phyloP scores from a whole-genome alignment of 1,140 invertebrate genomes.

The Sarcophaga bullata region DNA sequence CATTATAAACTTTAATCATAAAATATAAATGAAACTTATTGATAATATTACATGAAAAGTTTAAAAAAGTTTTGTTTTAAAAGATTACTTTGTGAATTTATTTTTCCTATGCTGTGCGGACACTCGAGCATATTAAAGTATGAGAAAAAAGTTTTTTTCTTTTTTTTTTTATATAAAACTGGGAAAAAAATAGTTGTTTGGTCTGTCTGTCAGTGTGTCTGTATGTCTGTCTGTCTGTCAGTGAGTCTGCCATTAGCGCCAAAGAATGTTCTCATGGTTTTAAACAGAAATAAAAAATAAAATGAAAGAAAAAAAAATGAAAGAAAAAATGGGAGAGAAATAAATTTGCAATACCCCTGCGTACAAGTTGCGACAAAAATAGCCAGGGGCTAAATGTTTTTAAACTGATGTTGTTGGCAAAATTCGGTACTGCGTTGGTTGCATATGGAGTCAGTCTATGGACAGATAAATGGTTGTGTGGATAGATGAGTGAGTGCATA shows the following conservation, averaged over 20 bases:
- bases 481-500: slow-evolving; percentile 24
- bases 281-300: slow-evolving; percentile 51
- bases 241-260: slow-evolving; percentile 58
- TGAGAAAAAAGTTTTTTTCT: no score
- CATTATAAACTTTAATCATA: no score
- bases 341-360: slow-evolving; percentile 8
- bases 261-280: slow-evolving; percentile 65
- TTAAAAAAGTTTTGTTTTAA: no score
- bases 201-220: no score
- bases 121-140: no score
- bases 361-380: slow-evolving; percentile 64
- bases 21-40: no score
- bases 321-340: neutral
- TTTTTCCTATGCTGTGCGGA: no score
- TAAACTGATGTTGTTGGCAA: slow-evolving; percentile 13
- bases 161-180: no score
- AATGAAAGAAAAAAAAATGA: neutral
- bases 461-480: neutral
- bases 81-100: no score
- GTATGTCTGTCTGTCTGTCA: neutral
- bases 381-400: slow-evolving; percentile 58
- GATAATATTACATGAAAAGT: no score
- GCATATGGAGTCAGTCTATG: neutral
- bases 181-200: no score
- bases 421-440: neutral